Percentiles rank a stretch among this genome's conserved stretches.
Conservation (phyloP, 2,888 invertebrate genomes). For the Himalopsyche kuldschensis region DNA sequence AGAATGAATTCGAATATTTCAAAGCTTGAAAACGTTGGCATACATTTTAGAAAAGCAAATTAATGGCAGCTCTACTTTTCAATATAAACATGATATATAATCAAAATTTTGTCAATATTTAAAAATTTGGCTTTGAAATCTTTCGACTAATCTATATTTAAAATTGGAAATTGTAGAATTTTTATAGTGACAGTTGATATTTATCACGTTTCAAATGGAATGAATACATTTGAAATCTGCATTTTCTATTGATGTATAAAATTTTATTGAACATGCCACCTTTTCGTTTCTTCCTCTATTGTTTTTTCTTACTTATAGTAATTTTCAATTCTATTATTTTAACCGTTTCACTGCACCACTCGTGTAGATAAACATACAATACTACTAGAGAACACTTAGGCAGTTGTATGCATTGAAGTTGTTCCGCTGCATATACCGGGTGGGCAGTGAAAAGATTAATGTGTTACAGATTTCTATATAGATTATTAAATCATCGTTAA, state of each 20-base stretch:
- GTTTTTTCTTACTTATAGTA: neutral
- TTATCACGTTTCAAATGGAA: neutral
- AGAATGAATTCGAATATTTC: no score
- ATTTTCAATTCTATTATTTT: neutral
- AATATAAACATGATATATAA: neutral
- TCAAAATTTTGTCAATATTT: neutral
- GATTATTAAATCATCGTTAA: neutral
- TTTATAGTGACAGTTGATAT: neutral
- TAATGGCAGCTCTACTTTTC: neutral
- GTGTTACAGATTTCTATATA: neutral
- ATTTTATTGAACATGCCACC: conserved; percentile 1
- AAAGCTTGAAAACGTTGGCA: no score
- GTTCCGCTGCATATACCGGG: no score
- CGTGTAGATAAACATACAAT: no score
- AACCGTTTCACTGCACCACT: neutral
- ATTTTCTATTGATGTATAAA: neutral
- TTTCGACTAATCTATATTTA: neutral
- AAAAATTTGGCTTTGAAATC: neutral
- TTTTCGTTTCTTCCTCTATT: neutral
- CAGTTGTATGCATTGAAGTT: no score
- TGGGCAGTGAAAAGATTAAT: neutral
- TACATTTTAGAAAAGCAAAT: no score
- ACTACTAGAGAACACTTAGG: no score
- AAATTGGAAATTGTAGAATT: neutral
- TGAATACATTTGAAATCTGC: neutral